Conservation (phyloP, 2,888 invertebrate species). For the Caprella mutica region DNA sequence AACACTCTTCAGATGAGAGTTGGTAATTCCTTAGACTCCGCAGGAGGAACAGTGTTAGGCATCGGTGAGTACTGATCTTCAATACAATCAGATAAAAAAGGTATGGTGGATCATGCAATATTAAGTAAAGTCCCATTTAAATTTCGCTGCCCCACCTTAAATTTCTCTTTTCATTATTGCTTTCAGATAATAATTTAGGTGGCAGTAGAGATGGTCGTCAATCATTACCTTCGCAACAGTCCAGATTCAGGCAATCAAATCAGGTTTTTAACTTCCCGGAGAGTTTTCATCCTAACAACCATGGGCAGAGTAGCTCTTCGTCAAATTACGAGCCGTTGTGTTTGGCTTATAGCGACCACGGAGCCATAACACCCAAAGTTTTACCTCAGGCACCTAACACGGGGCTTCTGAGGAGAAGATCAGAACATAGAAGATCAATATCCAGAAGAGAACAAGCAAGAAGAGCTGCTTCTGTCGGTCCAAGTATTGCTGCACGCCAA, state of each 20-base stretch:
- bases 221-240: no score
- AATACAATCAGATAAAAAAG: no score
- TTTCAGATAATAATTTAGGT: background rate
- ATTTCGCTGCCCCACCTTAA: no score
- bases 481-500: slow-evolving; percentile 23
- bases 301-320: slow-evolving; percentile 9
- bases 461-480: slow-evolving; percentile 27
- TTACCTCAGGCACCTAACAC: slow-evolving; percentile 30
- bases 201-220: slow-evolving; percentile 10
- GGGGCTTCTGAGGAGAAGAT: slow-evolving; percentile 24
- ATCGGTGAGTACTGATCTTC: slow-evolving; percentile 2
- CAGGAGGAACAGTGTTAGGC: slow-evolving; percentile 6
- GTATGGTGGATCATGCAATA: no score
- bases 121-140: no score
- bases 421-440: slow-evolving; percentile 27
- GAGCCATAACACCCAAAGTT: slow-evolving; percentile 8
- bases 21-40: slow-evolving; percentile 27
- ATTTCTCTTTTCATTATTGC: no score
- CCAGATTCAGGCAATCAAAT: no score
- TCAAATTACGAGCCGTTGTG: slow-evolving; percentile 29
- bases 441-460: slow-evolving; percentile 24
- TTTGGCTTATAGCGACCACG: slow-evolving; percentile 14
- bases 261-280: no score
- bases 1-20: slow-evolving; percentile 22
- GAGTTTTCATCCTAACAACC: no score